Evolutionary conservation across 2,888 invertebrate genomes (phyloP), one percentile per base, ranked within the genome.

Genomic region (Apoda limacodes): DNA sequence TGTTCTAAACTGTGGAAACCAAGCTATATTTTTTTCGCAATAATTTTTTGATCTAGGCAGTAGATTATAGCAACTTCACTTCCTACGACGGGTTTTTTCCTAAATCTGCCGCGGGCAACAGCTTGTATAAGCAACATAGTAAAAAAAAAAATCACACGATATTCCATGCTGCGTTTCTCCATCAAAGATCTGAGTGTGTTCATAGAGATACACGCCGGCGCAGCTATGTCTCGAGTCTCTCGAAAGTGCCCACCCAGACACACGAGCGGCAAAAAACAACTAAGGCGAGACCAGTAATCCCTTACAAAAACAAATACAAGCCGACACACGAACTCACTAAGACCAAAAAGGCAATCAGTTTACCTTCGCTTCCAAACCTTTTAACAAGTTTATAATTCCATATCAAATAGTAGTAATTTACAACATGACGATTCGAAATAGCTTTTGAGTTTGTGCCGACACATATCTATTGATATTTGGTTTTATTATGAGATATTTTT

Each of bases 361-460:
- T 69, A 71, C 74, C 67, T 72, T 56, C 63, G 63, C 64, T 70
- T 63, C 71, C 62, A 71, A 72, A 69, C 68, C 17, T 17, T 65
- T 64, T 76, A 78, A 80, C 80, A 76, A 80, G 78, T 80, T 76
- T 80, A 81, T 78, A 80, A 80, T 76, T 74, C 66, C 60, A 65
- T 68, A 74, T 66, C 66, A 69, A 76, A 78, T 76, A 76, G 72
- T 78, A 68, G 70, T 74, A 64, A 76, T 78, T 75, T 71, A 70
- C 65, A 63, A 60, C 69, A 74, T 75, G 74, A 71, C 64, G 62
- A 64, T 56, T 67, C 57, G 54, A 60, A 69, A 66, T 68, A 41
- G 58, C 68, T 67, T 70, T 75, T 74, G 70, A 67, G 61, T 59
- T 60, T 52, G 52, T 7, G 65, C 72, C 70, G 76, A 60, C 69